These are phyloP conservation scores for Daphoenositta chrysoptera DNA, from an alignment of 2,113 vertebrate species.

Conservation along the genomic window DNA sequence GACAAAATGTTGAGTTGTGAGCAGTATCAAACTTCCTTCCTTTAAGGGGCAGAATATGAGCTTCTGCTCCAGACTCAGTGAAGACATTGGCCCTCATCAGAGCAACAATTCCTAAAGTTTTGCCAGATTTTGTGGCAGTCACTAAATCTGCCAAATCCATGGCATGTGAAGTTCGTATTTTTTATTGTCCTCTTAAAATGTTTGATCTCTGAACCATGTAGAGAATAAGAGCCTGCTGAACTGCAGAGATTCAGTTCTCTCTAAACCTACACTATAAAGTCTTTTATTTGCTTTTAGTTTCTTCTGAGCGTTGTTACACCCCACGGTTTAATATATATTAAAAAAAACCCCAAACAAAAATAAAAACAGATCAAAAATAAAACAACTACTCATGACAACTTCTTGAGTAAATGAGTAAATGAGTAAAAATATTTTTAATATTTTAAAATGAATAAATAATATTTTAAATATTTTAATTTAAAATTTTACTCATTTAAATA, in stretches of 20 bases:
- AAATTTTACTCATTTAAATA: too few relatives aligned
- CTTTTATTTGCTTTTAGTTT: background rate
- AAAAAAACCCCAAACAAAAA: background rate
- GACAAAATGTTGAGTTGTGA: accelerated
- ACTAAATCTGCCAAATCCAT: background rate
- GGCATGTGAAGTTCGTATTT: background rate
- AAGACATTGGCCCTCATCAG: background rate
- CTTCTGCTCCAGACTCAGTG: background rate
- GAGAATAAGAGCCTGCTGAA: background rate
- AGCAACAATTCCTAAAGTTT: background rate
- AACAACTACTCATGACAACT: background rate
- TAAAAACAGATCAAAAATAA: background rate
- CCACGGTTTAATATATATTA: background rate
- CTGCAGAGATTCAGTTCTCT: background rate
- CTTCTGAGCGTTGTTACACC: background rate
- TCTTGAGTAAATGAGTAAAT: background rate
- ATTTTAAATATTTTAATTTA: too few relatives aligned
- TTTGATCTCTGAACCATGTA: background rate
- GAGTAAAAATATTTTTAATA: too few relatives aligned
- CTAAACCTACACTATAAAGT: background rate
- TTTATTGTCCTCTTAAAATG: background rate
- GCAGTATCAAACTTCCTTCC: background rate
- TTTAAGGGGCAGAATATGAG: background rate
- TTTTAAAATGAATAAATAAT: background rate
- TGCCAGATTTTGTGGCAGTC: background rate